Base-by-base conservation (phyloP, 2,888 invertebrate species). In the Mesorhabditis belari region DNA sequence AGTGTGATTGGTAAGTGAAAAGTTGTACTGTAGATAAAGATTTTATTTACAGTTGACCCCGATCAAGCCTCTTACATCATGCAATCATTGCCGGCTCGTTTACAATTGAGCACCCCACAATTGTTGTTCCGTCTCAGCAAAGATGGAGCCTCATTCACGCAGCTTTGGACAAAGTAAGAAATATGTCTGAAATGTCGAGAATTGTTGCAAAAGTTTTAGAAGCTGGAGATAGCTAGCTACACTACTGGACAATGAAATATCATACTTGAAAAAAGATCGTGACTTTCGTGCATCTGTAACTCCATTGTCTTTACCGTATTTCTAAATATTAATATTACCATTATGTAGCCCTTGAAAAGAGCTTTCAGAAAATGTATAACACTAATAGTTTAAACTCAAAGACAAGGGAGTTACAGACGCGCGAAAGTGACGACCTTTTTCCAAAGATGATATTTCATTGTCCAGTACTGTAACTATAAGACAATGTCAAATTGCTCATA, bases 81-180 rank as follows among this genome's bases (percentile, higher is more conserved):
- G 73, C 64, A 66, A 9, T 66, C 69, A 29, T 61, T 79, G 58
- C 79, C 79, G 3, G 61, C 66, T 5, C 67, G 79, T 28, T 66
- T 77, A 49, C 79, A 79, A 59, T 64, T 79, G 27, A 70, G 71
- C 49, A 79, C 79, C 5, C 79, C 79, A 5, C 51, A 57, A 4
- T 56, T 75, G n/a, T 63, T 77, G 17, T 79, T 75, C 64, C 50
- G 70, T 12, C 63, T 79, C n/a, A 74, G 77, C 25, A 69, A 77
- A 52, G 77, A 79, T 60, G 79, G 79, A 35, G 75, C 79, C 44
- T 74, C 74, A 29, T 79, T 79, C 61, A 68, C 73, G n/a, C 71
- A 79, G 29, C 64, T 79, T 49, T 79, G 78, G 78, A 66, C 58
- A 27, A 73, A 70, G 78, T 23, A 1, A 25, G 23, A 12, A 62